phyloP scores from a whole-genome alignment of 2,113 vertebrate genomes.

The Anas platyrhynchos region DNA sequence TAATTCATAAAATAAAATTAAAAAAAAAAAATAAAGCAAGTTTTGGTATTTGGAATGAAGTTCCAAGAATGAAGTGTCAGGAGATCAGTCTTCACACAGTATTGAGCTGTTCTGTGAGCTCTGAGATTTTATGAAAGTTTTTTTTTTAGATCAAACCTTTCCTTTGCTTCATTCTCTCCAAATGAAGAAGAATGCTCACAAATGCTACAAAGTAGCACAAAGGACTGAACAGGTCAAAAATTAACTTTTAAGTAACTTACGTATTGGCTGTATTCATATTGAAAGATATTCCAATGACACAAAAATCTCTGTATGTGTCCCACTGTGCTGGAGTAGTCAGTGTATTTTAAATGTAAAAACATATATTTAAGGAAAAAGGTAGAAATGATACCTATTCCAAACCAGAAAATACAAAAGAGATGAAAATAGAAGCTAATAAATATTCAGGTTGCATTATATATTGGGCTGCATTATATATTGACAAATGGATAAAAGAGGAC shows the following conservation, averaged over 20 bases:
- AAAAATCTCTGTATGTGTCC: not conserved
- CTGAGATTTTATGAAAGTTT: not conserved
- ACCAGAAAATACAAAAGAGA: not conserved
- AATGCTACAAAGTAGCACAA: not conserved
- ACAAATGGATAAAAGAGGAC: not conserved
- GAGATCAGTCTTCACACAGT: not conserved
- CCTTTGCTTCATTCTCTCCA: not conserved
- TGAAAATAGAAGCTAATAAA: conserved; percentile 16
- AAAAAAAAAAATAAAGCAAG: not conserved
- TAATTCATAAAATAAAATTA: not conserved
- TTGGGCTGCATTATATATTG: conserved; percentile 31
- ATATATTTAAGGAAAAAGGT: not conserved
- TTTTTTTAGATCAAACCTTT: not conserved
- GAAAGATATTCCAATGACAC: not conserved
- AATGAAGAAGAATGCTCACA: not conserved
- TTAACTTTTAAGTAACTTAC: not conserved
- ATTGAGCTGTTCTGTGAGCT: not conserved
- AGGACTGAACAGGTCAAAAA: not conserved
- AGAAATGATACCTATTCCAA: not conserved
- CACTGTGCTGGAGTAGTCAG: not conserved
- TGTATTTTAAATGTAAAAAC: not conserved
- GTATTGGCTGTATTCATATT: not conserved
- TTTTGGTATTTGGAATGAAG: not conserved
- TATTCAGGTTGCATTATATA: conserved; percentile 26
- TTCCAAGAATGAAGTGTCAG: not conserved